Base-by-base conservation (phyloP, 2,113 vertebrate species). In the Petroica traversi region DNA sequence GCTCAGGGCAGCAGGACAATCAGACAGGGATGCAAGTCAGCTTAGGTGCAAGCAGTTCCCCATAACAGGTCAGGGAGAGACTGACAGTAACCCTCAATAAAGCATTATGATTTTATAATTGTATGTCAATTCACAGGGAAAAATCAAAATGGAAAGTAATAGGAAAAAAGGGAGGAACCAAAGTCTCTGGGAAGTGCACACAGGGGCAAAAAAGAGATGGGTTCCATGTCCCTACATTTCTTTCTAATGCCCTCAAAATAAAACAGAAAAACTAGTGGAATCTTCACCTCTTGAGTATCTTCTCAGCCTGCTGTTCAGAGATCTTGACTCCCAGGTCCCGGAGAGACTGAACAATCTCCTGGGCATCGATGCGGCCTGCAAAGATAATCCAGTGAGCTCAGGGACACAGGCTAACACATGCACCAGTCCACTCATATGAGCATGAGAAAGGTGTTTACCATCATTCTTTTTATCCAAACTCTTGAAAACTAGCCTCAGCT, bases 381-480 rank as follows among this genome's bases (percentile, higher is more conserved):
- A 74, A 83, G 23, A 89, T 4, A 52, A 55, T 49, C 13, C 88
- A 19, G 5, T 31, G 73, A 97, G 93, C 72, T 46, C 17, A 41
- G 20, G 46, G 2, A 46, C 1, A 23, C 0, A 0, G 17, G 31
- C 20, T 36, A 41, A 29, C 0, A 1, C 23, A 3, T 8, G 8
- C 34, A 63, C 23, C 8, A n/a, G 33, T 7, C 54, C 48, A 34
- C 14, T 52, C 4, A 0, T 3, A 0, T 3, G 18, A 88, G 58
- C 54, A 67, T 0, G 4, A 82, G 26, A 64, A 66, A 57, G 8
- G 11, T 2, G 8, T 96, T 98, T 93, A 99, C 99, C 99, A 76
- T 99, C 99, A 12, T 99, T 99, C 97, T 99, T 99, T 89, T 98
- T 99, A 98, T 99, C 99, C 94, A 99, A 92, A 90, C 99, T 99